phyloP scores from a whole-genome alignment of 2,113 vertebrate genomes.

The Tiliqua scincoides region DNA sequence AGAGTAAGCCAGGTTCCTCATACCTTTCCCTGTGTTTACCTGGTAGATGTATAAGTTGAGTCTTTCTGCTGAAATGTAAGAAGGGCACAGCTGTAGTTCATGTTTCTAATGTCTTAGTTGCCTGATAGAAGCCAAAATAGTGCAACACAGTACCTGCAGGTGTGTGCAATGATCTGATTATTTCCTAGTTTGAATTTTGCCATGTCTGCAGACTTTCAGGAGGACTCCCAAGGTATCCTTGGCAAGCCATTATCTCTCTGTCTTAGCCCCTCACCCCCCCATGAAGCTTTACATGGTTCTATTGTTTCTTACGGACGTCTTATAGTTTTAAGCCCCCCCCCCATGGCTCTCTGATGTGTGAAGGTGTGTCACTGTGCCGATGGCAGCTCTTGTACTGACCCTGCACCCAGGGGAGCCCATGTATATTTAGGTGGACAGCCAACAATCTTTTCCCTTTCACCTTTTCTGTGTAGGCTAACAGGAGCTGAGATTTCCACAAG shows the following conservation, averaged over 20 bases:
- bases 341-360: no score
- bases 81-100: neutral
- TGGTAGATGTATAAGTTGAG: neutral
- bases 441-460: neutral
- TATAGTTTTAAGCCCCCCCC: neutral
- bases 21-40: neutral
- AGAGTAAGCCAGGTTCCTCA: neutral
- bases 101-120: neutral
- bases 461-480: rapidly evolving
- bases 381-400: neutral
- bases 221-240: neutral
- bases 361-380: neutral
- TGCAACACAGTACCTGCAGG: neutral
- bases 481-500: slow-evolving; percentile 59
- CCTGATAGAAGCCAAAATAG: neutral
- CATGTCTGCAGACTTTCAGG: neutral
- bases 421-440: neutral
- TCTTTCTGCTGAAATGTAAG: neutral
- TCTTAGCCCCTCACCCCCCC: no score
- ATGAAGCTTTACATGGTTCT: neutral
- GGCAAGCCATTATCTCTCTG: neutral
- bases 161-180: neutral
- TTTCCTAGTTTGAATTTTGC: neutral
- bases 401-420: neutral
- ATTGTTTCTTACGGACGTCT: neutral